Evolutionary conservation across 2,888 invertebrate species (phyloP).

Genomic region (Standfussiana lucernea): DNA sequence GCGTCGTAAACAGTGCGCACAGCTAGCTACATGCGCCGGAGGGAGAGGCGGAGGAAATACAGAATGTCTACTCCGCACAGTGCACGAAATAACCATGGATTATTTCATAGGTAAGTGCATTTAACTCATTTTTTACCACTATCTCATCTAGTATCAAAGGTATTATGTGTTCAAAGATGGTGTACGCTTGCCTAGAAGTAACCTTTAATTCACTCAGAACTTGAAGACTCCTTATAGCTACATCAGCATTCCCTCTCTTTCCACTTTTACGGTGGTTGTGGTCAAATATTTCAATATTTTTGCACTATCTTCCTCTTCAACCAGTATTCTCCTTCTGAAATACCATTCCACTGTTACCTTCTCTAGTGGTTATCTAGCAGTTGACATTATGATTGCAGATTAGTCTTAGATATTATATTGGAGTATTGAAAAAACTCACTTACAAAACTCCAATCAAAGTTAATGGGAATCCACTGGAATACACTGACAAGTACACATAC

Average conservation of each 20-base stretch:
- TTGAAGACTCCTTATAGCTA: not conserved
- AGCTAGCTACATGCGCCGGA: constrained; percentile 5
- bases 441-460: no score
- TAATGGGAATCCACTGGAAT: no score
- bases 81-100: not conserved
- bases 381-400: not conserved
- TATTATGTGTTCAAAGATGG: not conserved
- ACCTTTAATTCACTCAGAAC: not conserved
- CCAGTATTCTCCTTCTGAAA: not conserved
- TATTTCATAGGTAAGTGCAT: not conserved
- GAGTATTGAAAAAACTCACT: no score
- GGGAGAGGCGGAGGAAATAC: not conserved
- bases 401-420: not conserved
- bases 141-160: not conserved
- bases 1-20: constrained; percentile 38
- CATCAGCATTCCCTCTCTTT: not conserved
- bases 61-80: constrained; percentile 14
- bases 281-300: not conserved
- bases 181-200: not conserved
- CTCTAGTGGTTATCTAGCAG: not conserved
- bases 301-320: no score
- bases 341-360: not conserved
- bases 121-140: not conserved
- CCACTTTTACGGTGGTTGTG: not conserved
- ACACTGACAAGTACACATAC: no score